Evolutionary conservation across 2,888 invertebrate genomes (phyloP).

Genomic region (Cerastis rubricosa): DNA sequence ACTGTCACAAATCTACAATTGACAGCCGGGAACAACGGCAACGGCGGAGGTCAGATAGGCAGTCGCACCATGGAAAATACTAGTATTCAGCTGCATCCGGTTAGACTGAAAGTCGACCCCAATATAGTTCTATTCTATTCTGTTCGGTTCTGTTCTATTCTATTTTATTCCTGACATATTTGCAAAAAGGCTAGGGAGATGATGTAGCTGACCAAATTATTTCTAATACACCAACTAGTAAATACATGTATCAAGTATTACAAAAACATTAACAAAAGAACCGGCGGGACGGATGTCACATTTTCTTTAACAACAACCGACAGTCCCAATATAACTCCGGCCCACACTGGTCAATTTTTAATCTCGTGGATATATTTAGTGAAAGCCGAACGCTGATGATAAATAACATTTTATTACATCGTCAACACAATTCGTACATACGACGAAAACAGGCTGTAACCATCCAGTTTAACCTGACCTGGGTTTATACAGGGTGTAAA

Average conservation of each 20-base stretch:
- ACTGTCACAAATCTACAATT: no score
- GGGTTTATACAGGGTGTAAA: background rate
- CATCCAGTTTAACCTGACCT: constrained; percentile 13
- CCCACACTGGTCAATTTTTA: constrained; percentile 42
- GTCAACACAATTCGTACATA: constrained; percentile 49
- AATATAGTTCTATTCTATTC: no score
- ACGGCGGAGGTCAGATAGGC: no score
- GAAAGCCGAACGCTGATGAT: constrained; percentile 40
- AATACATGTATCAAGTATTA: background rate
- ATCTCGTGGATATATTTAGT: constrained; percentile 50
- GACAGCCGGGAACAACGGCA: no score
- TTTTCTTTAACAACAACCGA: background rate
- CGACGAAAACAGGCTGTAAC: constrained; percentile 2
- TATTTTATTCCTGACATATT: no score
- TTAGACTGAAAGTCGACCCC: no score
- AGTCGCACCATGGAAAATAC: no score
- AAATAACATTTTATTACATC: constrained; percentile 58
- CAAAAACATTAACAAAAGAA: background rate
- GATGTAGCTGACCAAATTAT: background rate
- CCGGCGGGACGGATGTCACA: background rate
- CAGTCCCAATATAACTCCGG: background rate
- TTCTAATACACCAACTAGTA: background rate
- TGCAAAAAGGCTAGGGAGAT: no score
- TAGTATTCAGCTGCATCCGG: no score
- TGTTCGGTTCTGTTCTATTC: no score